Evolutionary conservation across 2,797 vertebrate species (phyloP), one percentile per base, ranked within the genome.

Genomic region (Brachyalestes nurse): DNA sequence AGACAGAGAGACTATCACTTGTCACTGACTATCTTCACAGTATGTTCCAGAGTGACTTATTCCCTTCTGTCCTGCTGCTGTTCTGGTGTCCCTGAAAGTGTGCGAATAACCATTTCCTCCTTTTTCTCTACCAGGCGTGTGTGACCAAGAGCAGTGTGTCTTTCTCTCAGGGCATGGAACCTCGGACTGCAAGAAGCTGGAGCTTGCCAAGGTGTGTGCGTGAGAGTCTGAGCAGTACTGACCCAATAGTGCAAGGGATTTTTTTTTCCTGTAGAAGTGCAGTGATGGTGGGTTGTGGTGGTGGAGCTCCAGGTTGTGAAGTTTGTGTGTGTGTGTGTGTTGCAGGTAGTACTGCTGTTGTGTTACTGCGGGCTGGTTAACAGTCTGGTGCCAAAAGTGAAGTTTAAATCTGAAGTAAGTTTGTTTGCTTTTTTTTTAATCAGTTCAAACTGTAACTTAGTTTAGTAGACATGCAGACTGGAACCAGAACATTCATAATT

Each of bases 181-280:
- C 21, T 83, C 88, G 75, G 89, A 93, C 58, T 95, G 94, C 0
- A 90, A 90, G 49, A 89, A 91, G 65, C 58, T 89, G 38, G 95
- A 96, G 47, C 87, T 97, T 67, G 92, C 96, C 85, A 99, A 99
- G 97, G 97, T n/a, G n/a, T n/a, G n/a, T n/a, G n/a, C n/a, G n/a
- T n/a, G n/a, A n/a, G n/a, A n/a, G n/a, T n/a, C n/a, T 16, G 2
- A 0, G 51, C 28, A 28, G 28, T 28, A 3, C 28, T 28, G 28
- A 1, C 28, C 28, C 28, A 28, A 28, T 28, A 28, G 28, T 3
- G 3, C 3, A 3, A 28, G 28, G 28, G 28, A 28, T 28, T 28
- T 28, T 28, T 28, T 28, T 28, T 28, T 28, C 28, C 3, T 1
- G 1, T 1, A 28, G 3, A 28, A 28, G 28, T 1, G 28, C 28